phyloP scores from a whole-genome alignment of 2,113 vertebrate genomes.

The Poicephalus gulielmi region DNA sequence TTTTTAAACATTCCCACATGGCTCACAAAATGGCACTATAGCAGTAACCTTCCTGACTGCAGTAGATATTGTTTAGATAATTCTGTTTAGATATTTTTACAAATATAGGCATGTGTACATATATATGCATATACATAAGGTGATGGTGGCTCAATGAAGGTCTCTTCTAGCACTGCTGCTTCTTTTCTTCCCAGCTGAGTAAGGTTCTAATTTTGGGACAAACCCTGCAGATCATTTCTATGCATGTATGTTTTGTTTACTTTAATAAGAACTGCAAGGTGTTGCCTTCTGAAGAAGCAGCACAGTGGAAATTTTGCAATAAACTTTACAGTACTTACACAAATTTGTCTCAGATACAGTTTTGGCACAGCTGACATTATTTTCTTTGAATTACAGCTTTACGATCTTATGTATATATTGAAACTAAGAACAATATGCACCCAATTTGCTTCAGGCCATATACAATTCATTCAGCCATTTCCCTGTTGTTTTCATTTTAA shows the following conservation, averaged over 20 bases:
- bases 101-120: not conserved
- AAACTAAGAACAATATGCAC: not conserved
- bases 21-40: not conserved
- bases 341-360: not conserved
- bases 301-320: not conserved
- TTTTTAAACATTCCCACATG: not conserved
- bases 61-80: not conserved
- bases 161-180: not conserved
- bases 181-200: not conserved
- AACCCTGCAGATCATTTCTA: not conserved
- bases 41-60: not conserved
- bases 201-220: not conserved
- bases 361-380: not conserved
- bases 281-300: not conserved
- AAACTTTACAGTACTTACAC: not conserved
- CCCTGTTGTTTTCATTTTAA: not conserved
- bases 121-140: not conserved
- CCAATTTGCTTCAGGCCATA: not conserved
- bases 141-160: fast-evolving
- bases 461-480: not conserved
- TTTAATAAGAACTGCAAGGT: not conserved
- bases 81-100: not conserved
- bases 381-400: not conserved
- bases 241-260: not conserved
- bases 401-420: not conserved